Conservation (phyloP, 2,797 vertebrate species). For the Pseudocheirus occidentalis region DNA sequence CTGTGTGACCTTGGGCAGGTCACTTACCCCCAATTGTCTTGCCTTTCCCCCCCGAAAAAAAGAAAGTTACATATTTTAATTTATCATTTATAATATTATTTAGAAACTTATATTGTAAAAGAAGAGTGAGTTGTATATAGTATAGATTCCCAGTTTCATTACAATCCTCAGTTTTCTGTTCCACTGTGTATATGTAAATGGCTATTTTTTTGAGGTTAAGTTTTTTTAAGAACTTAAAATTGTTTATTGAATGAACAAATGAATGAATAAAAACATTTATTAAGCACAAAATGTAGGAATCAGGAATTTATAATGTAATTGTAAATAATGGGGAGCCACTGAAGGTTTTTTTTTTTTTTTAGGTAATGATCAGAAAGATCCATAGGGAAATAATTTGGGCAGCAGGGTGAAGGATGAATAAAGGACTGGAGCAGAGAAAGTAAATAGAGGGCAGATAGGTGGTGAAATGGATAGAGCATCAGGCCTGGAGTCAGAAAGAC, state of each 20-base stretch:
- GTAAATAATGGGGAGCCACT: neutral
- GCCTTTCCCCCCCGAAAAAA: too few relatives aligned
- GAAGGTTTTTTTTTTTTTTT: neutral
- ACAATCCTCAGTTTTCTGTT: neutral
- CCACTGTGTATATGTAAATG: neutral
- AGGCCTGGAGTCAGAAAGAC: neutral
- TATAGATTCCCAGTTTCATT: neutral
- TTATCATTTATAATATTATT: neutral
- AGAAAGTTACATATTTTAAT: neutral
- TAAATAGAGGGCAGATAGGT: neutral
- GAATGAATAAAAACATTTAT: neutral
- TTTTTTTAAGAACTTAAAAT: neutral
- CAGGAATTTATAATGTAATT: neutral
- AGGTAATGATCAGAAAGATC: neutral
- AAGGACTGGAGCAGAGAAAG: neutral
- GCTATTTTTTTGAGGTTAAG: neutral
- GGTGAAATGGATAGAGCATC: neutral
- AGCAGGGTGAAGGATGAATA: neutral
- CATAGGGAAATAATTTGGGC: neutral
- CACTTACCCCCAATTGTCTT: too few relatives aligned
- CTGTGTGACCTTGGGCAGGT: too few relatives aligned
- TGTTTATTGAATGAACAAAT: neutral
- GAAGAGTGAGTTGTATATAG: neutral
- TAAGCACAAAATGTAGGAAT: neutral
- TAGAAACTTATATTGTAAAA: neutral